A percentile compares a stretch with the other conserved stretches of the same genome.
Evolutionary conservation across 2,888 invertebrate genomes (phyloP).

Genomic region (Entomobrya multifasciata): DNA sequence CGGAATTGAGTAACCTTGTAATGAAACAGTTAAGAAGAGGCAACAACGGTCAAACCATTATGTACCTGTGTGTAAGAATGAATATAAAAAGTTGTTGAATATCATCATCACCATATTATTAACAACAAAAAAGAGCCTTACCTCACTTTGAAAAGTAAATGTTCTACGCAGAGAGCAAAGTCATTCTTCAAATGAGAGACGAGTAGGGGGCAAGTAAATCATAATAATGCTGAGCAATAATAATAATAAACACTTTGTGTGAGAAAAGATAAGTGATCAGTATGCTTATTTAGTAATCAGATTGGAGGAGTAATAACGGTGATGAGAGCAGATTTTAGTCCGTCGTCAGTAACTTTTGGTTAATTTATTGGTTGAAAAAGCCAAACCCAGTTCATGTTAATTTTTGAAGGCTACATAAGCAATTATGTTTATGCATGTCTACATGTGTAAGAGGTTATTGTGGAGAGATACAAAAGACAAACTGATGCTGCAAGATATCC

Average conservation of each 20-base stretch:
- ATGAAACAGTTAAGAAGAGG: background rate
- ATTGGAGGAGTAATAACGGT: slow-evolving; percentile 7
- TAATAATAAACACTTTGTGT: slow-evolving; percentile 59
- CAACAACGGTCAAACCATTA: background rate
- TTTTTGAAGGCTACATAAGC: slow-evolving; percentile 61
- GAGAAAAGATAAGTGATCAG: slow-evolving; percentile 36
- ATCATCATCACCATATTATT: background rate
- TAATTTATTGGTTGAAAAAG: slow-evolving; percentile 31
- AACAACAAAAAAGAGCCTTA: background rate
- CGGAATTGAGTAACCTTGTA: slow-evolving; percentile 53
- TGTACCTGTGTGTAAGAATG: background rate
- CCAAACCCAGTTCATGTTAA: slow-evolving; percentile 48
- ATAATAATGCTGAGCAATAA: slow-evolving; percentile 24
- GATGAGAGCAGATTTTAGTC: slow-evolving; percentile 25
- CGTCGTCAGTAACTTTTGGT: background rate
- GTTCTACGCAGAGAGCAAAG: background rate
- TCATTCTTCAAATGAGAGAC: slow-evolving; percentile 14
- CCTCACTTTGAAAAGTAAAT: slow-evolving; percentile 22
- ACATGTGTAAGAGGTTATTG: slow-evolving; percentile 39
- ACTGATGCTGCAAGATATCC: background rate
- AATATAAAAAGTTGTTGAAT: slow-evolving; percentile 14
- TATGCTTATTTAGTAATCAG: background rate
- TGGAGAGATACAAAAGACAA: background rate
- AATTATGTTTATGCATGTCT: slow-evolving; percentile 46
- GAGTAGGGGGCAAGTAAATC: slow-evolving; percentile 28